These are phyloP conservation scores for Anthopleura xanthogrammica DNA, from an alignment of 92 coral and sea anemone genomes.

Conservation along the genomic window DNA sequence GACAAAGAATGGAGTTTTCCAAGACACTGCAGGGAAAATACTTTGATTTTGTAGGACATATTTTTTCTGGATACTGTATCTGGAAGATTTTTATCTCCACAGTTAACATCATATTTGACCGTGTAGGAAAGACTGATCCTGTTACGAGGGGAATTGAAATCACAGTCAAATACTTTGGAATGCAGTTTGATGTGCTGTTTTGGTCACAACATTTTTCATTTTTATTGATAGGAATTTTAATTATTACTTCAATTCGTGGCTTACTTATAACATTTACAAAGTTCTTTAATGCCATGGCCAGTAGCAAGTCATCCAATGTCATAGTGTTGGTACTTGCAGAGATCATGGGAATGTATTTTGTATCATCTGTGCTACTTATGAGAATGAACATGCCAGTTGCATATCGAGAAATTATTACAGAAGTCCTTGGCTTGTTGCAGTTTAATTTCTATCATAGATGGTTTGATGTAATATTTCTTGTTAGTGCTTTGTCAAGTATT, in stretches of 20 bases:
- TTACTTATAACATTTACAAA: conserved; percentile 92
- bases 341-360: conserved; percentile 99
- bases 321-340: conserved; percentile 91
- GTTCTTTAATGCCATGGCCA: conserved; percentile 98
- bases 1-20: conserved; percentile 92
- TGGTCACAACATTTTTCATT: conserved; percentile 99
- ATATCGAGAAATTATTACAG: conserved; percentile 90
- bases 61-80: conserved; percentile 93
- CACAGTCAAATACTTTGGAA: conserved; percentile 93
- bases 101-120: conserved; percentile 96
- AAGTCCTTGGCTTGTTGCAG: conserved; percentile 94
- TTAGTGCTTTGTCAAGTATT: conserved; percentile 95
- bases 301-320: conserved; percentile 92
- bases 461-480: conserved; percentile 98
- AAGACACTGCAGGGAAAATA: conserved; percentile 95
- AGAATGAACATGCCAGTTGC: conserved; percentile 98
- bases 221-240: conserved; percentile 85
- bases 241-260: conserved; percentile 98
- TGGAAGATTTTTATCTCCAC: conserved; percentile 99
- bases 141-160: conserved; percentile 95
- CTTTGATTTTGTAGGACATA: conserved; percentile 96
- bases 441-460: conserved; percentile 97
- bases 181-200: conserved; percentile 82
- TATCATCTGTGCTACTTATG: conserved; percentile 90
- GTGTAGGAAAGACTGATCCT: conserved; percentile 96